These are phyloP conservation scores for Drosophila azteca DNA, from an alignment of 1,140 invertebrate genomes.

Conservation along the genomic window DNA sequence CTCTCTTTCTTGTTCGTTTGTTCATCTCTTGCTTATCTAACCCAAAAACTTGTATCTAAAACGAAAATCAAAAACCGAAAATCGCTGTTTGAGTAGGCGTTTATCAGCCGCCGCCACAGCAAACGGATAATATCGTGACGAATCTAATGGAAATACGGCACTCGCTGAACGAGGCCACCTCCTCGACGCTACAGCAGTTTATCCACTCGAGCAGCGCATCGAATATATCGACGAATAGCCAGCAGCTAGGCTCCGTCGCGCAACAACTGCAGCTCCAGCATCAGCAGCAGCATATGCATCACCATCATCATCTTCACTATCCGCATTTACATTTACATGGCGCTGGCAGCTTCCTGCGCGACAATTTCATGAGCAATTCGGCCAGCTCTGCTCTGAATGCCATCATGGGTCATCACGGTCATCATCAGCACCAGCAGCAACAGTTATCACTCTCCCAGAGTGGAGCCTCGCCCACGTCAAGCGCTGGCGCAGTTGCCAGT, in stretches of 20 bases:
- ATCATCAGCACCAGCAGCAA: slow-evolving; percentile 45
- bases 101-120: slow-evolving; percentile 62
- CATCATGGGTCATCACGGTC: slow-evolving; percentile 75
- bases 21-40: slow-evolving; percentile 53
- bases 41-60: slow-evolving; percentile 4
- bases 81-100: slow-evolving; percentile 58
- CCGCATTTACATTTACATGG: slow-evolving; percentile 80
- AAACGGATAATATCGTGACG: slow-evolving; percentile 67
- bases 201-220: slow-evolving; percentile 71
- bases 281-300: slow-evolving; percentile 44
- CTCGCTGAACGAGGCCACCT: slow-evolving; percentile 78
- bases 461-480: slow-evolving; percentile 53
- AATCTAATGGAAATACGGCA: slow-evolving; percentile 78
- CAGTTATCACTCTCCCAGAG: slow-evolving; percentile 29
- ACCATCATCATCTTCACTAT: slow-evolving; percentile 67
- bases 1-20: slow-evolving; percentile 22
- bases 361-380: slow-evolving; percentile 80
- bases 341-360: slow-evolving; percentile 73
- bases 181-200: slow-evolving; percentile 70
- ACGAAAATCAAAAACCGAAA: slow-evolving; percentile 23
- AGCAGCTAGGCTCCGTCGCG: slow-evolving; percentile 13
- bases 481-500: slow-evolving; percentile 1
- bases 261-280: slow-evolving; percentile 39
- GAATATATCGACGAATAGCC: slow-evolving; percentile 48
- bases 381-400: slow-evolving; percentile 77